Base-by-base conservation (phyloP, 2,113 vertebrate species). In the Polypterus senegalus region DNA sequence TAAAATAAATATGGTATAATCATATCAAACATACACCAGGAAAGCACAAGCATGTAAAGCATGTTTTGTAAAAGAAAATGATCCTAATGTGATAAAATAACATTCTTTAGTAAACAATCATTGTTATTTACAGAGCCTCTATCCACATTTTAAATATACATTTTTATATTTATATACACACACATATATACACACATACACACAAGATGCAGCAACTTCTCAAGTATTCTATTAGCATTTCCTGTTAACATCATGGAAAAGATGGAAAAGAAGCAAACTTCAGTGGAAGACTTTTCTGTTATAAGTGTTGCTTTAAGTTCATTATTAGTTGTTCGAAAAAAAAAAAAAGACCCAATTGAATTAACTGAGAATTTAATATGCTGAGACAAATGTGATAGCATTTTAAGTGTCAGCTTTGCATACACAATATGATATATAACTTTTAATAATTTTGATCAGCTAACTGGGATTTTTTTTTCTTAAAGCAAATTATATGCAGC, bases 1-100 rank as follows among this genome's bases (percentile, higher is more conserved):
- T 77, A 82, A 84, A 78, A 89, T 89, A 93, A 90, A 88, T 85
- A 88, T 74, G 82, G 77, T 79, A 72, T 75, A 69, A 81, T 83
- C 79, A 73, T 73, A 83, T 83, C 73, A 56, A 86, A 84, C 81
- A 76, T 76, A 87, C 69, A 72, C 80, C 84, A 87, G 76, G 68
- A 71, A 86, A 79, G 79, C 83, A 81, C 80, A 79, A 75, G 69
- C 66, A 82, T 77, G 84, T 79, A 73, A 75, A 79, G 80, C 80
- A 79, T 61, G 73, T 69, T 57, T 60, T 80, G 77, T 78, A 85
- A 86, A 81, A 78, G 77, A 75, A 83, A 78, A 77, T 70, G 70
- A 76, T 74, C 70, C 67, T 60, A 69, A 60, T 64, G 49, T 51
- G 49, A 49, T 61, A 66, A 69, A 73, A 71, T 72, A 69, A 76